These are phyloP conservation scores for Sitophilus oryzae DNA, from an alignment of 1,140 invertebrate genomes.

Conservation along the genomic window DNA sequence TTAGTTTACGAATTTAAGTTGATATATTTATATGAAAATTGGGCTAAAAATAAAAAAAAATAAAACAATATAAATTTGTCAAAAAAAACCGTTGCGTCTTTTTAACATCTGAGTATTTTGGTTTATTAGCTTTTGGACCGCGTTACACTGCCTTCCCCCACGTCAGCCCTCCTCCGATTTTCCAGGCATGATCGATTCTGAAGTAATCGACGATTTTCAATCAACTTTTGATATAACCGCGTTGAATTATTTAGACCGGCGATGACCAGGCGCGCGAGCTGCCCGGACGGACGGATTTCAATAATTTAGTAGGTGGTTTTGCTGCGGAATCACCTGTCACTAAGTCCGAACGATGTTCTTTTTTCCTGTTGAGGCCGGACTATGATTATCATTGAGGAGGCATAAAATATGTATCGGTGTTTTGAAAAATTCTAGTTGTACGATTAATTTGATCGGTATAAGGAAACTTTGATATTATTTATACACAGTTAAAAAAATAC, in stretches of 20 bases:
- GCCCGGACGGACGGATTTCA: conserved; percentile 12
- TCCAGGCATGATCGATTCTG: conserved; percentile 24
- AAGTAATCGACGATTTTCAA: conserved; percentile 31
- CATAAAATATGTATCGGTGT: conserved; percentile 1
- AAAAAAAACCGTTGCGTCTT: too few relatives aligned
- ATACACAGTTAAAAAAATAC: too few relatives aligned
- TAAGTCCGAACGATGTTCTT: conserved; percentile 12
- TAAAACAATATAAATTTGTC: too few relatives aligned
- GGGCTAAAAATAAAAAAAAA: too few relatives aligned
- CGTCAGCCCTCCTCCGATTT: conserved; percentile 33
- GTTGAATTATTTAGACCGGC: conserved; percentile 21
- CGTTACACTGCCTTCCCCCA: neutral
- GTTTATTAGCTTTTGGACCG: too few relatives aligned
- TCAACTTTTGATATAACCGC: conserved; percentile 22
- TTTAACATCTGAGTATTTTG: too few relatives aligned
- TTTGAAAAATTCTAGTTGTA: too few relatives aligned
- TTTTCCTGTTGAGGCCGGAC: conserved; percentile 2
- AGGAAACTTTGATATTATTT: too few relatives aligned
- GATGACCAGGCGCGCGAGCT: too few relatives aligned
- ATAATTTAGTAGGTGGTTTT: conserved; percentile 20
- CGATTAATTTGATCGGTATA: too few relatives aligned
- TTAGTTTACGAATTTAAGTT: too few relatives aligned
- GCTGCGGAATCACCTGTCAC: conserved; percentile 17
- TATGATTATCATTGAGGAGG: conserved; percentile 4
- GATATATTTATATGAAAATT: too few relatives aligned